Evolutionary conservation across 2,888 invertebrate genomes (phyloP), one percentile per base, ranked within the genome.

Genomic region (Caenorhabditis plicata): DNA sequence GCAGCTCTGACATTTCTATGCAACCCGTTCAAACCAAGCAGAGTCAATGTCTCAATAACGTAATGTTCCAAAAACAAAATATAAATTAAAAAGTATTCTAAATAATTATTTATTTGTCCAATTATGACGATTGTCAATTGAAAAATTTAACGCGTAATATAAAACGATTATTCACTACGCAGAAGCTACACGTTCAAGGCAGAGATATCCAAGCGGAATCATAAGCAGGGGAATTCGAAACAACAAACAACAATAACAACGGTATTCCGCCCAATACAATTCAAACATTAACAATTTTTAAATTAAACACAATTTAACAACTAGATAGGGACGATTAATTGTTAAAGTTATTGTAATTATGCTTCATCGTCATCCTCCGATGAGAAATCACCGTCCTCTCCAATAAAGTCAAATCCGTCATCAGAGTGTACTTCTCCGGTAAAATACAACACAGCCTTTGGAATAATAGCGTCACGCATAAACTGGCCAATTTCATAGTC

Each of bases 401-500:
- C 68, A 32, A 45, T 51, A 39, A 49, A 63, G 17, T 45, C 50
- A 40, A 39, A 54, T 48, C 48, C 54, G 31, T 74, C 75, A 2
- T 68, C 71, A 9, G 69, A 57, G 29, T 64, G 56, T 29, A 69
- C 62, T 54, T 79, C 79, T 38, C 98, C 98, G 58, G 96, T 98
- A 84, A 88, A 98, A 81, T 91, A 94, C 42, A 98, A 87, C 47
- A 95, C 91, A 53, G 96, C 96, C 81, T 92, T 88, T n/a, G 96
- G 94, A 64, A 98, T 89, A 69, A 98, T 89, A 69, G 94, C 87
- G 83, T 98, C 95, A 74, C 94, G 88, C 81, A 98, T 89, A 83
- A 93, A 92, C 85, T 98, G 96, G 3, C 98, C 98, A 82, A 98
- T 90, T 86, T 98, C 96, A 84, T 93, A 98, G 85, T 98, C 98